These are phyloP conservation scores for Drosophila neutralis DNA, from an alignment of 2,888 invertebrate genomes.

Conservation along the genomic window DNA sequence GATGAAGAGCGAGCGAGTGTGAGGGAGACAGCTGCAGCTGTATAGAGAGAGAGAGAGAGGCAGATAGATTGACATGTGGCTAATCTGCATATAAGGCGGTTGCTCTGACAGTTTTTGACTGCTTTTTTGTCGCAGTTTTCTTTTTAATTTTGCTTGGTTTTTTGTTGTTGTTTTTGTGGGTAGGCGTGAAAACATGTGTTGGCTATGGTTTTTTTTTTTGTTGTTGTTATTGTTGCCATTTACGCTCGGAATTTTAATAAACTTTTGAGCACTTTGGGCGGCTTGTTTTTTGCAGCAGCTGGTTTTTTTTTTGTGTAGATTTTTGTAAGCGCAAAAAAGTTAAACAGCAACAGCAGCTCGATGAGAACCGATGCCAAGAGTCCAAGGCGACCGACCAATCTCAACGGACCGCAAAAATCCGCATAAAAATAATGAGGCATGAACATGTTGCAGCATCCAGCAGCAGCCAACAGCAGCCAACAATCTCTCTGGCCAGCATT, in stretches of 20 bases:
- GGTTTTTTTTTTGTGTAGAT: conserved; percentile 39
- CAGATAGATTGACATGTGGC: conserved; percentile 54
- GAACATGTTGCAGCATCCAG: conserved; percentile 72
- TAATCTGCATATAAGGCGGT: conserved; percentile 76
- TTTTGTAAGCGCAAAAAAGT: conserved; percentile 36
- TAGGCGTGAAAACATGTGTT: conserved; percentile 81
- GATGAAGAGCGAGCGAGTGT: background rate
- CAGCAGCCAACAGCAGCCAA: conserved; percentile 33
- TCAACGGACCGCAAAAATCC: conserved; percentile 78
- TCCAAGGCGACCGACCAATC: conserved; percentile 69
- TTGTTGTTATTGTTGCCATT: conserved; percentile 41
- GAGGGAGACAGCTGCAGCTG: conserved; percentile 6
- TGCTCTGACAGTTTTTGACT: conserved; percentile 62
- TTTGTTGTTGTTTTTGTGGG: conserved; percentile 40
- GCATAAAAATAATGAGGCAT: conserved; percentile 82
- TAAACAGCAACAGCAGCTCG: conserved; percentile 51
- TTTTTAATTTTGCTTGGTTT: conserved; percentile 17
- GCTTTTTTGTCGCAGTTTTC: conserved; percentile 10
- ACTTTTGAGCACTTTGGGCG: conserved; percentile 61
- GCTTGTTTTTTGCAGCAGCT: conserved; percentile 24
- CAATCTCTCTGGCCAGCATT: conserved; percentile 31
- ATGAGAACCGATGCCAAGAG: conserved; percentile 61
- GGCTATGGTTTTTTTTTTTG: conserved; percentile 35
- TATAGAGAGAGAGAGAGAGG: background rate
- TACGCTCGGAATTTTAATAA: conserved; percentile 73